These are phyloP conservation scores for Phoenoteleia sp. DNA, from an alignment of 2,888 invertebrate genomes.

Conservation along the genomic window DNA sequence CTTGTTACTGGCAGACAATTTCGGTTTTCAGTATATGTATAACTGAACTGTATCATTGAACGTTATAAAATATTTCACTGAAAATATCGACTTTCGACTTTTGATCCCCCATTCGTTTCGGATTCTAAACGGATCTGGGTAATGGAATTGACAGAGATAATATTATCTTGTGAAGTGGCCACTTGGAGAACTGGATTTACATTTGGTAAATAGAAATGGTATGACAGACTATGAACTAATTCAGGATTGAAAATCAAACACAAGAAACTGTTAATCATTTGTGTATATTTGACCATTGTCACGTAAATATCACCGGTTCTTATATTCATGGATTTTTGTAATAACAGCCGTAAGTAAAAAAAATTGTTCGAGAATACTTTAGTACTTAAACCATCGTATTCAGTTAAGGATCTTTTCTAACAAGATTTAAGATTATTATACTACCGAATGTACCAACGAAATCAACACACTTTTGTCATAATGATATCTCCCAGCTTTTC, in stretches of 20 bases:
- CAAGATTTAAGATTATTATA: too few relatives aligned
- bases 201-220: slow-evolving; percentile 66
- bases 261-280: slow-evolving; percentile 52
- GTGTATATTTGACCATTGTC: slow-evolving; percentile 40
- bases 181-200: slow-evolving; percentile 61
- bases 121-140: slow-evolving; percentile 49
- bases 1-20: too few relatives aligned
- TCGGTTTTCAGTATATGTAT: too few relatives aligned
- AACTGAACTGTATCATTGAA: slow-evolving; percentile 15
- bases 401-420: too few relatives aligned
- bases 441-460: too few relatives aligned
- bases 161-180: slow-evolving; percentile 67
- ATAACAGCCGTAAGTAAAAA: background rate
- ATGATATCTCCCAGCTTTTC: too few relatives aligned
- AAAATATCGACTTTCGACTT: slow-evolving; percentile 52
- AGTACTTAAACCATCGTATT: too few relatives aligned
- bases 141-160: slow-evolving; percentile 72
- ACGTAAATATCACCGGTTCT: background rate
- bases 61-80: slow-evolving; percentile 12
- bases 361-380: too few relatives aligned
- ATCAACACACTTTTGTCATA: too few relatives aligned
- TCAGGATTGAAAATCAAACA: slow-evolving; percentile 51
- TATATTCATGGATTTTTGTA: too few relatives aligned
- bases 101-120: slow-evolving; percentile 52
- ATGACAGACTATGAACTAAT: slow-evolving; percentile 62